A percentile compares a stretch with the other conserved stretches of the same genome.
Evolutionary conservation across 2,888 invertebrate genomes (phyloP).

Genomic region (Patella depressa): DNA sequence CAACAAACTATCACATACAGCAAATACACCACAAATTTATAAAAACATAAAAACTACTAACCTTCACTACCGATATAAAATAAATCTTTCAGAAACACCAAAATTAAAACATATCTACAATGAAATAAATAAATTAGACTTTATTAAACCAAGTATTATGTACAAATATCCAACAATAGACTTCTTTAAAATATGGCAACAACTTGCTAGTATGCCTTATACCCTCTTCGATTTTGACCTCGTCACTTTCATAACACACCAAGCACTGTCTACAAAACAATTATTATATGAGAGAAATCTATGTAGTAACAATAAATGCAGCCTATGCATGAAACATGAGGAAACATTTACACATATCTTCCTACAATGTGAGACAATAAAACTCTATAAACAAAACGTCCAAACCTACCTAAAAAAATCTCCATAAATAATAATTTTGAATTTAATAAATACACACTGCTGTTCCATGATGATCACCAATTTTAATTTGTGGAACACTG

Average conservation of each 20-base stretch:
- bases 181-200: too few species aligned
- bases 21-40: too few species aligned
- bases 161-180: too few species aligned
- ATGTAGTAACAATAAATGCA: not conserved
- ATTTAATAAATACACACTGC: too few species aligned
- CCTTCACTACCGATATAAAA: not conserved
- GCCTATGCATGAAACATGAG: not conserved
- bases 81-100: not conserved
- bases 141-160: too few species aligned
- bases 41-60: not conserved
- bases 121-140: not conserved
- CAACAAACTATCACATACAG: too few species aligned
- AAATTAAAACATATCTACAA: not conserved
- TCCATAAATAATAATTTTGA: too few species aligned
- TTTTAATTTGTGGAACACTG: too few species aligned
- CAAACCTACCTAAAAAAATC: too few species aligned
- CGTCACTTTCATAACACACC: not conserved
- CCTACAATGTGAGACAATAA: not conserved
- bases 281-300: not conserved
- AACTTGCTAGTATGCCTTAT: too few species aligned
- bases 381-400: too few species aligned
- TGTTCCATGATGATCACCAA: too few species aligned
- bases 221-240: not conserved
- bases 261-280: not conserved
- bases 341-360: conserved; percentile 4